Percentiles rank a stretch among this genome's conserved stretches.
These are phyloP conservation scores for Chironomus tepperi DNA, from an alignment of 1,140 invertebrate species.

Conservation along the genomic window DNA sequence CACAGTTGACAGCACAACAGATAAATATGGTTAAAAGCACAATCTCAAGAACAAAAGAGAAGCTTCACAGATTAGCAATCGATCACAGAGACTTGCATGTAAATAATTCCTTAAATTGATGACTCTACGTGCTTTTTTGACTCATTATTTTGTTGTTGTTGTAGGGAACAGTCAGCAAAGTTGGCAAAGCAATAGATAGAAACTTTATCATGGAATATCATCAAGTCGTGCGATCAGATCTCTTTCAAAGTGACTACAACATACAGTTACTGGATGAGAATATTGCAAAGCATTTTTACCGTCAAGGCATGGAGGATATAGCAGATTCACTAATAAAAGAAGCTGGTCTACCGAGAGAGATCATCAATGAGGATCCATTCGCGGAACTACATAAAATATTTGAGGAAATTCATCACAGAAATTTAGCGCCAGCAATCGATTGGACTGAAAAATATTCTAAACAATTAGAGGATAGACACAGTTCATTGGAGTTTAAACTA, in stretches of 20 bases:
- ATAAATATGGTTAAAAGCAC: conserved; percentile 56
- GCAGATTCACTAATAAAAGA: conserved; percentile 77
- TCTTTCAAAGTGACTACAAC: conserved; percentile 71
- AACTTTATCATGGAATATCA: conserved; percentile 90
- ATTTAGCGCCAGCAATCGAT: conserved; percentile 69
- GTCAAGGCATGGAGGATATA: conserved; percentile 85
- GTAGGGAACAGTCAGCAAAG: conserved; percentile 89
- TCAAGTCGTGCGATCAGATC: conserved; percentile 76
- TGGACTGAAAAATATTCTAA: conserved; percentile 60
- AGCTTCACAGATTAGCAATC: conserved; percentile 63
- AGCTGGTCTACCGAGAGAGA: conserved; percentile 58
- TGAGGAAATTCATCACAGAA: conserved; percentile 64
- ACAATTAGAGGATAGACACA: conserved; percentile 54
- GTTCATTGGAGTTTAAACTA: conserved; percentile 78
- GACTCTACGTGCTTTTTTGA: neutral
- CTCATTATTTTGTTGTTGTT: conserved; percentile 48
- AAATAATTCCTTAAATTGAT: neutral
- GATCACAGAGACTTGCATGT: conserved; percentile 64
- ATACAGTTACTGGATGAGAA: conserved; percentile 81
- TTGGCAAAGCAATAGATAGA: conserved; percentile 92
- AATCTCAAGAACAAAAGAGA: conserved; percentile 63
- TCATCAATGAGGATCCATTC: conserved; percentile 69
- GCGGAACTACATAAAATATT: conserved; percentile 77
- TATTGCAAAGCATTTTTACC: conserved; percentile 93
- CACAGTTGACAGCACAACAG: conserved; percentile 51